Percentiles rank a stretch among this genome's conserved stretches.
These are phyloP conservation scores for Macrocentrus cingulum DNA, from an alignment of 1,140 invertebrate genomes.

Conservation along the genomic window DNA sequence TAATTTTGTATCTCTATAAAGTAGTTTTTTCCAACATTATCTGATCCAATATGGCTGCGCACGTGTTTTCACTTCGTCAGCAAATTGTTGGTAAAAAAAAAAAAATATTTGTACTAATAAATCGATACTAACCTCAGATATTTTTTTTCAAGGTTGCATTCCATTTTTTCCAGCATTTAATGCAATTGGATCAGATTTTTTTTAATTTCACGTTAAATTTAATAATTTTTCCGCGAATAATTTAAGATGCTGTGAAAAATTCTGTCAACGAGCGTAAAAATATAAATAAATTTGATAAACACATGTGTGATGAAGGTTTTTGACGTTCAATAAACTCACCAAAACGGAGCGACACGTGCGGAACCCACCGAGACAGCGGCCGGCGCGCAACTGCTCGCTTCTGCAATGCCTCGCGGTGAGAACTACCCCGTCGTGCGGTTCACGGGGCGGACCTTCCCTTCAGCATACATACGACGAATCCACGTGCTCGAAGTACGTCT, in stretches of 20 bases:
- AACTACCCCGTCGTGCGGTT: conserved; percentile 28
- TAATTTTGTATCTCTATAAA: no score
- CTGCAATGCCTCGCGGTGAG: conserved; percentile 31
- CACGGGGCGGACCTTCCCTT: conserved; percentile 18
- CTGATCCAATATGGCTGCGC: not conserved
- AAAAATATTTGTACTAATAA: no score
- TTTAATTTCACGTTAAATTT: not conserved
- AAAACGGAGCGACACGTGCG: conserved; percentile 33
- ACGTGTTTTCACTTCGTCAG: not conserved
- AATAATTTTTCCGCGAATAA: no score
- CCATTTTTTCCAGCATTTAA: no score
- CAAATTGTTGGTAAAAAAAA: not conserved
- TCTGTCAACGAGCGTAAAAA: not conserved
- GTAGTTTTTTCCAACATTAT: no score
- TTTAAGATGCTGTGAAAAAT: not conserved
- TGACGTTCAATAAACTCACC: conserved; percentile 20
- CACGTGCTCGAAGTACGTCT: conserved; percentile 31
- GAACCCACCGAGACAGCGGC: conserved; percentile 52
- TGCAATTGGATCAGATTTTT: no score
- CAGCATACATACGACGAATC: not conserved
- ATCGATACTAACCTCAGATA: not conserved
- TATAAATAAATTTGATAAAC: not conserved
- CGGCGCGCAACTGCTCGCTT: conserved; percentile 53
- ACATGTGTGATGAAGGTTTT: not conserved
- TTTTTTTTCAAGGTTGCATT: no score